phyloP scores from a whole-genome alignment of 2,888 invertebrate species.

The Sesamia inferens region DNA sequence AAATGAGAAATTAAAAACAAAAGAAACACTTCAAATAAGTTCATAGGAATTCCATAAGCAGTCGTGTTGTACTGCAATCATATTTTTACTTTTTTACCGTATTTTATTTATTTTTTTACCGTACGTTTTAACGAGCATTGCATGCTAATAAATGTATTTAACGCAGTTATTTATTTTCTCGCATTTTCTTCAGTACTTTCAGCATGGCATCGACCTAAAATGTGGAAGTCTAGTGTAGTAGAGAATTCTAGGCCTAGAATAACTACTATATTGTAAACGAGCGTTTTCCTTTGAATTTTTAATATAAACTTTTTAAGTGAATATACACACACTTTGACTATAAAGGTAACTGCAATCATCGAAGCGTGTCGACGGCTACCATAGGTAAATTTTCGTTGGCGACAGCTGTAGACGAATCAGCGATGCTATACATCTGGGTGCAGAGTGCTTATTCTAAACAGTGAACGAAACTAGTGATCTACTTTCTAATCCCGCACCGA shows the following conservation, averaged over 20 bases:
- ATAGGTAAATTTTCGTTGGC: no score
- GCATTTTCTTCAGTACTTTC: slow-evolving; percentile 57
- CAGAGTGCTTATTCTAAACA: background rate
- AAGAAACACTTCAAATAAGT: slow-evolving; percentile 39
- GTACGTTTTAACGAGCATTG: slow-evolving; percentile 62
- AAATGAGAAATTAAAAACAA: slow-evolving; percentile 34
- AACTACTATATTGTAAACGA: slow-evolving; percentile 37
- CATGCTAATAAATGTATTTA: slow-evolving; percentile 68
- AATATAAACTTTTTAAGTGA: background rate
- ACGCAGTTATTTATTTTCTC: slow-evolving; percentile 62
- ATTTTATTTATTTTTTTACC: slow-evolving; percentile 46
- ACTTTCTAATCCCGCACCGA: background rate
- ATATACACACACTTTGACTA: background rate
- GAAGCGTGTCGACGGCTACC: no score
- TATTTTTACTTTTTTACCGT: slow-evolving; percentile 46
- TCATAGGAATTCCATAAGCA: slow-evolving; percentile 46
- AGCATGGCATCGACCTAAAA: slow-evolving; percentile 56
- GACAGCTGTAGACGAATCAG: no score
- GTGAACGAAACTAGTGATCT: background rate
- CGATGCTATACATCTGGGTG: no score
- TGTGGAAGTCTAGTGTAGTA: slow-evolving; percentile 39
- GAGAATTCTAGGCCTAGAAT: slow-evolving; percentile 40
- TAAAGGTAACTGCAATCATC: background rate
- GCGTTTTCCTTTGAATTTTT: background rate
- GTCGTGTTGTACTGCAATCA: slow-evolving; percentile 62